These are phyloP conservation scores for Passer montanus DNA, from an alignment of 2,113 vertebrate species.

Conservation along the genomic window DNA sequence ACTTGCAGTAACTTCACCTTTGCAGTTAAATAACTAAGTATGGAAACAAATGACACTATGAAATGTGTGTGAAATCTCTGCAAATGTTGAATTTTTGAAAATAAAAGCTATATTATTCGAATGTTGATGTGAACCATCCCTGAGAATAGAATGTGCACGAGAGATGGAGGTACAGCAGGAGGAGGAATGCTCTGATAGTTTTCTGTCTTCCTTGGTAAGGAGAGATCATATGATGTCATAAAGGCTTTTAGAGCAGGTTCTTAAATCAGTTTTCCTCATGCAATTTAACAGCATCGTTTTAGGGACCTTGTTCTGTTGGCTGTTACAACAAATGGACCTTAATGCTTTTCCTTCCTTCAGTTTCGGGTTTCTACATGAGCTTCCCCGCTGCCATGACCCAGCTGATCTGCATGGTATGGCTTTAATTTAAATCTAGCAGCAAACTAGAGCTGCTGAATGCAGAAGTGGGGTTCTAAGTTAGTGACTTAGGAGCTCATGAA, in stretches of 20 bases:
- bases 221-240: neutral
- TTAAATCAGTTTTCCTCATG: neutral
- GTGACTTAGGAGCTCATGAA: neutral
- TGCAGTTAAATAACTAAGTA: neutral
- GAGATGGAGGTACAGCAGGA: neutral
- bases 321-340: neutral
- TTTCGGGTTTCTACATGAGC: neutral
- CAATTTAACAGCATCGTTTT: neutral
- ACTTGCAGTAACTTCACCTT: neutral
- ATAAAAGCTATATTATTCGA: neutral
- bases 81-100: neutral
- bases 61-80: neutral
- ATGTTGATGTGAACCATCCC: neutral
- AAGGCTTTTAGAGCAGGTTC: neutral
- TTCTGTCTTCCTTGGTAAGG: neutral
- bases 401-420: neutral
- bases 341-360: neutral
- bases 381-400: neutral
- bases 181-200: neutral
- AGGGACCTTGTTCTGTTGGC: neutral
- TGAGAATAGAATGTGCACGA: neutral
- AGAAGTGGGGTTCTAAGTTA: neutral
- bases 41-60: neutral
- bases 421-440: neutral
- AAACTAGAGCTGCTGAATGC: neutral